Percentiles rank a stretch among this genome's conserved stretches.
phyloP scores from a whole-genome alignment of 2,797 vertebrate genomes.

The Acropternis orthonyx region DNA sequence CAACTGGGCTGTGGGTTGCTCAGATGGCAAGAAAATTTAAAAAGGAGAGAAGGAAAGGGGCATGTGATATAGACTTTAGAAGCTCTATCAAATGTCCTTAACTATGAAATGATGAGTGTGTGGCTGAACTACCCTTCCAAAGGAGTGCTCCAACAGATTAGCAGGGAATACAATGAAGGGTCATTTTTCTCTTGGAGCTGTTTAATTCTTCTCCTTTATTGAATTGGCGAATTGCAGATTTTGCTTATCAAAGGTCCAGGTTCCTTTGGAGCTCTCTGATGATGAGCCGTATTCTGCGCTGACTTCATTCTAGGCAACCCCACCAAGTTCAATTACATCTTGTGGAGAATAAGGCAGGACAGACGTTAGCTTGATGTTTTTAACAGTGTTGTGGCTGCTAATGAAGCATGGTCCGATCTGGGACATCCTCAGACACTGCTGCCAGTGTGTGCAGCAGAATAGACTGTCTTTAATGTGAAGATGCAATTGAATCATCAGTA shows the following conservation, averaged over 20 bases:
- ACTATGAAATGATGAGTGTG: background rate
- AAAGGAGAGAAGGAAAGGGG: background rate
- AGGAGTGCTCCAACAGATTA: background rate
- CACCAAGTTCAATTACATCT: constrained; percentile 43
- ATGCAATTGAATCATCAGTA: background rate
- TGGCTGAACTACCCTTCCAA: constrained; percentile 24
- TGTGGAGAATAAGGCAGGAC: background rate
- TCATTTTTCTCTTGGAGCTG: constrained; percentile 17
- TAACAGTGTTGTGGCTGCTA: constrained; percentile 15
- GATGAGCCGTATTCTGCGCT: constrained; percentile 7
- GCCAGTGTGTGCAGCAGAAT: background rate
- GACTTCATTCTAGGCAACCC: constrained; percentile 19
- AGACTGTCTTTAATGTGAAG: background rate
- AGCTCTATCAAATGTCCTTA: background rate
- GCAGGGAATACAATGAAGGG: background rate
- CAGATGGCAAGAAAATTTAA: background rate
- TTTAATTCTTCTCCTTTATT: constrained; percentile 25
- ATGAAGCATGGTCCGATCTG: background rate
- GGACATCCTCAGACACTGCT: background rate
- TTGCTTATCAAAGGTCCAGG: constrained; percentile 18
- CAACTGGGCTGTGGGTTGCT: background rate
- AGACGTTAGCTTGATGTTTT: constrained; percentile 7
- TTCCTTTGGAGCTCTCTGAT: constrained; percentile 39
- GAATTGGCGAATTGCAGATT: constrained; percentile 6
- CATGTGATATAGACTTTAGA: background rate